phyloP scores from a whole-genome alignment of 1,140 invertebrate genomes.

The Plectrocnemia conspersa region DNA sequence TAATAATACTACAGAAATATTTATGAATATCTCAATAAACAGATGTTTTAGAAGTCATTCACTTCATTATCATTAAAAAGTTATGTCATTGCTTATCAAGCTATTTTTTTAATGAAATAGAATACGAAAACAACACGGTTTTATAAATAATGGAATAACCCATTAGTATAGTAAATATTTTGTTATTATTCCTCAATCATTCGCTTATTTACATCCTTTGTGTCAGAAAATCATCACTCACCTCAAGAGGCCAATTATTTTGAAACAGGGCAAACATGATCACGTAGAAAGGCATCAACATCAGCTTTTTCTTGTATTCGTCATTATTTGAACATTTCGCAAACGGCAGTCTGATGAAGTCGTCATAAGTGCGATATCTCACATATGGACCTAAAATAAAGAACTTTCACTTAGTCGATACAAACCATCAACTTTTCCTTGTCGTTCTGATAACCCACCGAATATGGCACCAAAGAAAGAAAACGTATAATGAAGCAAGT shows the following conservation, averaged over 20 bases:
- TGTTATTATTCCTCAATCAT: not conserved
- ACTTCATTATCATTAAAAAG: no score
- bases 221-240: slow-evolving; percentile 9
- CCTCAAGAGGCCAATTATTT: slow-evolving; percentile 21
- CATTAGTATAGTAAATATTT: not conserved
- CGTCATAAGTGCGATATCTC: slow-evolving; percentile 21
- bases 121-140: no score
- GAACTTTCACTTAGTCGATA: not conserved
- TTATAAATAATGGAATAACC: not conserved
- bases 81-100: no score
- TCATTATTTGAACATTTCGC: slow-evolving; percentile 3
- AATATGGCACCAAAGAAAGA: slow-evolving; percentile 19
- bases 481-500: slow-evolving; percentile 28
- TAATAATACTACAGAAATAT: no score
- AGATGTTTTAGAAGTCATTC: no score
- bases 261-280: slow-evolving; percentile 8
- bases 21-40: no score
- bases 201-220: no score
- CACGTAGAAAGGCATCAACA: slow-evolving; percentile 6
- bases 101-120: no score
- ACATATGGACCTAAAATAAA: slow-evolving; percentile 25
- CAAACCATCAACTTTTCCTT: slow-evolving; percentile 1
- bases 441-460: not conserved
- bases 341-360: slow-evolving; percentile 23
- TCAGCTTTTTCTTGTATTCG: not conserved